Evolutionary conservation across 2,888 invertebrate species (phyloP), one percentile per base, ranked within the genome.

Genomic region (Thalpophila matura): DNA sequence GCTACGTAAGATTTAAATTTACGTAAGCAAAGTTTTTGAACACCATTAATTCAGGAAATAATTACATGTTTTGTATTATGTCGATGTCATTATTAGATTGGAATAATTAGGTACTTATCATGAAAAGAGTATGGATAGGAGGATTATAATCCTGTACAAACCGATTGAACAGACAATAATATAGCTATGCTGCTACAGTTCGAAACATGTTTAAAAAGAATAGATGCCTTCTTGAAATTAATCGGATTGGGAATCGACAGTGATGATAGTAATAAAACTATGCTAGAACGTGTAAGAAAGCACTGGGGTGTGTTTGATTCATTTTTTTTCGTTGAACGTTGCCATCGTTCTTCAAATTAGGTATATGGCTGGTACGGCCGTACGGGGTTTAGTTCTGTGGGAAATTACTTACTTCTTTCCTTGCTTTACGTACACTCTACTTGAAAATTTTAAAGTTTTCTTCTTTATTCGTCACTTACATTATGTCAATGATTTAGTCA

Each of bases 361-460:
- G n/a, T n/a, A 49, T 65, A 1, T 88, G 84, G 84, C 62, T 84
- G 3, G 14, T 77, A 0, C 42, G 80, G 75, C 0, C 64, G 51
- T n/a, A 80, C 63, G n/a, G n/a, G n/a, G n/a, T n/a, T n/a, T n/a
- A n/a, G n/a, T n/a, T 43, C 27, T 88, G 4, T 57, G 80, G 14
- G 77, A 86, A 40, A 65, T 87, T 0, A 86, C 88, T 9, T 83
- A 79, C 43, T 62, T 82, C 35, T 37, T 84, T 2, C 89, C 89
- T 0, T 86, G 88, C 26, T 45, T 84, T 0, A 81, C 79, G 3
- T 29, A 86, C 3, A 80, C 83, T 22, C 9, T 84, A 0, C 74
- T 89, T 4, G 88, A 83, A 1, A 58, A 74, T 45, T 51, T 76
- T 0, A 90, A 88, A 73, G 57, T 84, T 1, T 84, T 60, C 43